phyloP scores from a whole-genome alignment of 2,113 vertebrate species.

The Heloderma charlesbogerti region DNA sequence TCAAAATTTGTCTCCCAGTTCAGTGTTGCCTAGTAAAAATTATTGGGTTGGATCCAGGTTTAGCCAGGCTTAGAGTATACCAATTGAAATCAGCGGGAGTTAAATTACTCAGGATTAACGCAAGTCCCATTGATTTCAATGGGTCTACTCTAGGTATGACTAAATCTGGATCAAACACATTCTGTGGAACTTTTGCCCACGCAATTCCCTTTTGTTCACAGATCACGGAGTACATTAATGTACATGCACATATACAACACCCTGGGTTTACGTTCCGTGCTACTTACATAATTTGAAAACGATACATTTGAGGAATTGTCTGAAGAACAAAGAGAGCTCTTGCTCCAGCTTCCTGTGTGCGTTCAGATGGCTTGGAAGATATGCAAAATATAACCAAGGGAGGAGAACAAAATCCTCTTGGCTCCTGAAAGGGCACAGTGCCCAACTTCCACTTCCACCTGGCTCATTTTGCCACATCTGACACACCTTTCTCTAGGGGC shows the following conservation, averaged over 20 bases:
- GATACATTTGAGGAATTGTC: neutral
- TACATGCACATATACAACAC: neutral
- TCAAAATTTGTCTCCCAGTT: rapidly evolving
- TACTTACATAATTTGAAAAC: constrained; percentile 16
- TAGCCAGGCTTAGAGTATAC: no score
- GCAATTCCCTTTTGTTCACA: constrained; percentile 28
- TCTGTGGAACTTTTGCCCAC: neutral
- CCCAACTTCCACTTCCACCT: neutral
- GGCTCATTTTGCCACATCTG: constrained; percentile 27
- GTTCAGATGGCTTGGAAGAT: constrained; percentile 24
- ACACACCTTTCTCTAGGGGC: neutral
- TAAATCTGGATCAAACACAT: no score
- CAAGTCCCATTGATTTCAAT: no score
- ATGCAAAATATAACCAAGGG: neutral
- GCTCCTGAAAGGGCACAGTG: neutral
- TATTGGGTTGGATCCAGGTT: neutral
- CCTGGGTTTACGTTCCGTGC: neutral
- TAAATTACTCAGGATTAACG: no score
- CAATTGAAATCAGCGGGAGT: no score
- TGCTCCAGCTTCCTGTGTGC: neutral
- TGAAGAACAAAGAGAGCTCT: constrained; percentile 10
- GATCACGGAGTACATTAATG: constrained; percentile 2
- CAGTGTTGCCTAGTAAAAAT: neutral
- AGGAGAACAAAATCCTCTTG: constrained; percentile 18
- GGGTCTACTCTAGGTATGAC: no score